Conservation (phyloP, 2,113 vertebrate species). For the Bungarus multicinctus region DNA sequence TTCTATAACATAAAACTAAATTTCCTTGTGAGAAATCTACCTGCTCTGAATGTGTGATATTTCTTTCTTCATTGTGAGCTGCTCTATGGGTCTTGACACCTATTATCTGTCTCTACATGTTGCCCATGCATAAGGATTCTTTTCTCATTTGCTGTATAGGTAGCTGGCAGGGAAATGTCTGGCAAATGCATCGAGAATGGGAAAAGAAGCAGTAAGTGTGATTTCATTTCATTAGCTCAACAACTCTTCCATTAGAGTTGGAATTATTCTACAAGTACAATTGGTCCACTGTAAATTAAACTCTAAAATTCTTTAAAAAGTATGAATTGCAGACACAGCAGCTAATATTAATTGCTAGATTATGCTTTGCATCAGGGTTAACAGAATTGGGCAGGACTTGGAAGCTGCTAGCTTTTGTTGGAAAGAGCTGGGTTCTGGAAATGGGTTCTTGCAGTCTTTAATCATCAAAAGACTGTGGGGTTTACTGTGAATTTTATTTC, state of each 20-base stretch:
- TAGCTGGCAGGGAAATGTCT: not conserved
- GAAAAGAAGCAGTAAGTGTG: not conserved
- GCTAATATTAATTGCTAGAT: not conserved
- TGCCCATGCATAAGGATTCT: not conserved
- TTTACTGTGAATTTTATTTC: not conserved
- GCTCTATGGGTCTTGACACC: not conserved
- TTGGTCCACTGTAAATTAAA: not conserved
- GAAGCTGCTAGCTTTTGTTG: not conserved
- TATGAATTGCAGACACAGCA: not conserved
- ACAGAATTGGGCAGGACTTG: not conserved
- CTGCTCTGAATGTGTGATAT: not conserved
- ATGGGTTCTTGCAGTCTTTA: not conserved
- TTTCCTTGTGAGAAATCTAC: not conserved
- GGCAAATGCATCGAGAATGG: not conserved
- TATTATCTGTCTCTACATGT: not conserved
- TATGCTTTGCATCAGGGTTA: not conserved
- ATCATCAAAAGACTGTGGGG: not conserved
- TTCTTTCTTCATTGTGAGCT: not conserved
- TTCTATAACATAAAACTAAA: not conserved
- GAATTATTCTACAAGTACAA: not conserved
- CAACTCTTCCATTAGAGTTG: not conserved
- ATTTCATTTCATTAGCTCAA: not conserved
- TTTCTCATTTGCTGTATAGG: not conserved
- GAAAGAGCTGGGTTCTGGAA: not conserved
- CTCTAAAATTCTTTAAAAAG: not conserved